phyloP scores from a whole-genome alignment of 2,888 invertebrate species.

The Lypha dubia region DNA sequence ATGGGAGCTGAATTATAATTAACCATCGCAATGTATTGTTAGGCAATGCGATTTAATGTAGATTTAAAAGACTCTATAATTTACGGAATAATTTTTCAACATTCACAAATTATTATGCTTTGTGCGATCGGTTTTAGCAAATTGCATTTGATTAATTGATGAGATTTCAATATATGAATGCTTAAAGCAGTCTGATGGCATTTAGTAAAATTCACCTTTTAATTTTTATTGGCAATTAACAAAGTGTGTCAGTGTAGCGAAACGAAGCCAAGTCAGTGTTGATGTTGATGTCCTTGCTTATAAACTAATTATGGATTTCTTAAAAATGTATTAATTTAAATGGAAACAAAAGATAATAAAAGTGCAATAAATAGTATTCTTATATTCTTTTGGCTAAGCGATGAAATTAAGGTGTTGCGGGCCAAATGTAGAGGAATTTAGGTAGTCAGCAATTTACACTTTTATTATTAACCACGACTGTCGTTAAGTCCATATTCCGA shows the following conservation, averaged over 20 bases:
- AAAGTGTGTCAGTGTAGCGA: slow-evolving; percentile 18
- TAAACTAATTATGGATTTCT: not conserved
- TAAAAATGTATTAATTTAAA: not conserved
- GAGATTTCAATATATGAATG: slow-evolving; percentile 42
- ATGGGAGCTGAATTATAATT: slow-evolving; percentile 60
- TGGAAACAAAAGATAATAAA: not conserved
- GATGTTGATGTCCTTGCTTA: not conserved
- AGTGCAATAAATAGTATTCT: no score
- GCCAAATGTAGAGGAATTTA: no score
- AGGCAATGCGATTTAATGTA: slow-evolving; percentile 22
- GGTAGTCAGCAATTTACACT: no score
- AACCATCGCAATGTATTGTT: slow-evolving; percentile 30
- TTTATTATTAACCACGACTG: no score
- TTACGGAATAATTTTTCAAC: slow-evolving; percentile 14
- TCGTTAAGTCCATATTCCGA: no score
- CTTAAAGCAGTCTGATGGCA: slow-evolving; percentile 12
- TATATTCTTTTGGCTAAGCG: no score
- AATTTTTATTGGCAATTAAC: slow-evolving; percentile 24
- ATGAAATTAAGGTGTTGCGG: no score
- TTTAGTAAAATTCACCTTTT: not conserved
- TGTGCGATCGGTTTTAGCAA: slow-evolving; percentile 1
- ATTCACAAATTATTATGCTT: slow-evolving; percentile 33
- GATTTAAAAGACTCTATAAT: slow-evolving; percentile 33
- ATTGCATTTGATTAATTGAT: slow-evolving; percentile 39
- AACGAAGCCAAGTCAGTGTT: no score